Evolutionary conservation across 2,797 vertebrate genomes (phyloP).

Genomic region (Chaetodon trifasciatus): DNA sequence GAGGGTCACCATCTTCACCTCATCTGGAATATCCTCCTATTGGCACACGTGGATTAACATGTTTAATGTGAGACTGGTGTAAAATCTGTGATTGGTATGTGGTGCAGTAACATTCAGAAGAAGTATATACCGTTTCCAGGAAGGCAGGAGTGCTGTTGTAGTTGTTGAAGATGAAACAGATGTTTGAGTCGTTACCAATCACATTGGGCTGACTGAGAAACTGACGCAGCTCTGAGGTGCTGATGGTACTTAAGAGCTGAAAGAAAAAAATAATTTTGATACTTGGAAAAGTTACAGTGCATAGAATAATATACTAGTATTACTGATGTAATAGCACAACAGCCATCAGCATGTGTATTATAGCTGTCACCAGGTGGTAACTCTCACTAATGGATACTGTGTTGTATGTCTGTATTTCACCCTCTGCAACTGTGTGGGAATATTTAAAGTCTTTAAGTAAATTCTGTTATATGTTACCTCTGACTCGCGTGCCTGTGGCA

Average conservation of each 20-base stretch:
- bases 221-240: slow-evolving; percentile 64
- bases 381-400: background rate
- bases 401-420: background rate
- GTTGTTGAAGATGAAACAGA: slow-evolving; percentile 71
- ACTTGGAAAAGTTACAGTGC: background rate
- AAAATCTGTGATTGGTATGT: background rate
- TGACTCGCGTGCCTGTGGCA: slow-evolving; percentile 57
- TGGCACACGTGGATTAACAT: background rate
- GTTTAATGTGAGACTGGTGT: background rate
- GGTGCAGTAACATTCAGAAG: slow-evolving; percentile 2
- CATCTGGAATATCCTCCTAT: slow-evolving; percentile 73
- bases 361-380: background rate
- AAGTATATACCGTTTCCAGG: slow-evolving; percentile 69
- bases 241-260: slow-evolving; percentile 76
- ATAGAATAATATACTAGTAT: background rate
- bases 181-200: slow-evolving; percentile 42
- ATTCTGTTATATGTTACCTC: slow-evolving; percentile 61
- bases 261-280: slow-evolving; percentile 7
- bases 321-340: background rate
- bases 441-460: background rate
- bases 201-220: slow-evolving; percentile 65
- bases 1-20: slow-evolving; percentile 66
- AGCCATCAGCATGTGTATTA: background rate
- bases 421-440: background rate
- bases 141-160: slow-evolving; percentile 73